Percentiles rank a stretch among this genome's conserved stretches.
Conservation (phyloP, 2,113 vertebrate species). For the Aspidoscelis tigris region DNA sequence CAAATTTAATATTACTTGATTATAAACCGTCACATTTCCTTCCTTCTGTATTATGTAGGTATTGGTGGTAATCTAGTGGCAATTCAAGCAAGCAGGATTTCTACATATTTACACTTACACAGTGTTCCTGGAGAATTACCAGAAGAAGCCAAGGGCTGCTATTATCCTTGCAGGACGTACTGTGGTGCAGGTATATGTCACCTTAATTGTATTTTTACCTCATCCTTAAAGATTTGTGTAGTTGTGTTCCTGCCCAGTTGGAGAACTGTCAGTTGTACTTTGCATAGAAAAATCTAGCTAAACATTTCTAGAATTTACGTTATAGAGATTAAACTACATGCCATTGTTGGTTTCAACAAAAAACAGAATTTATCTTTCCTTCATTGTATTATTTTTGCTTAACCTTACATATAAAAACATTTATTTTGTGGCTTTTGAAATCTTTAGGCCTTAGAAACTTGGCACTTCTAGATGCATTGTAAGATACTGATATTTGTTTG, state of each 20-base stretch:
- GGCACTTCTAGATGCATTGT: not conserved
- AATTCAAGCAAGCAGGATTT: slow-evolving; percentile 97
- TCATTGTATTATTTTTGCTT: not conserved
- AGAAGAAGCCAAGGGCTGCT: slow-evolving; percentile 89
- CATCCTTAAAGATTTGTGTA: not conserved
- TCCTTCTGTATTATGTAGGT: slow-evolving; percentile 75
- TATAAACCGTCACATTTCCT: slow-evolving; percentile 8
- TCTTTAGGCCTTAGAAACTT: not conserved
- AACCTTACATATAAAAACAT: not conserved
- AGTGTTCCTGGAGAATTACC: slow-evolving; percentile 91
- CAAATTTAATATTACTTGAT: not conserved
- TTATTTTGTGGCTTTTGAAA: not conserved
- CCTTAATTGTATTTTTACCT: not conserved
- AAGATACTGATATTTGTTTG: not conserved
- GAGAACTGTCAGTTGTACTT: not conserved
- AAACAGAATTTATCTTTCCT: not conserved
- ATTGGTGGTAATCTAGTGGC: slow-evolving; percentile 98
- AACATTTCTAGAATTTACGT: not conserved
- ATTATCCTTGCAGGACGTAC: slow-evolving; percentile 92
- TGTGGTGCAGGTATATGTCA: slow-evolving; percentile 84
- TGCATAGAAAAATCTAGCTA: not conserved
- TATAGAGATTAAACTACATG: not conserved
- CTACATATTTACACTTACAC: slow-evolving; percentile 94
- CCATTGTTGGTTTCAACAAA: not conserved
- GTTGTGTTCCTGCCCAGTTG: not conserved